Evolutionary conservation across 2,797 vertebrate genomes (phyloP), one percentile per base, ranked within the genome.

Genomic region (Paguma larvata): DNA sequence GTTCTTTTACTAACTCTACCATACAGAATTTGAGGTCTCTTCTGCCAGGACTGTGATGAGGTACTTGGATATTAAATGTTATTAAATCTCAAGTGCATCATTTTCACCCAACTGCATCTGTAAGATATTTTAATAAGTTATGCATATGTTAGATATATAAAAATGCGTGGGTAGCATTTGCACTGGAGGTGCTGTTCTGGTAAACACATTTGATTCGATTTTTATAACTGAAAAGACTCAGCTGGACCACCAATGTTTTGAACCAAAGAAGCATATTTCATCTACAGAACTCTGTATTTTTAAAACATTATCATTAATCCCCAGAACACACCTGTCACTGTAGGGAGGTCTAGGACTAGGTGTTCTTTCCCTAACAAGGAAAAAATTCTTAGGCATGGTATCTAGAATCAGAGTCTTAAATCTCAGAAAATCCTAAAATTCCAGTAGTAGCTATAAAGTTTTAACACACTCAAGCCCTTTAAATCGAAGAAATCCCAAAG

Each of bases 21-120:
- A 84, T 89, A 84, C 15, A 93, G 53, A 93, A 89, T 70, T 15
- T 34, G 41, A 80, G 62, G 12, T 27, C 73, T 90, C 91, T 93
- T 38, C 53, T 77, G 70, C 41, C 67, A 95, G 38, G 44, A 48
- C 79, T 78, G 23, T 94, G 93, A 96, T 93, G 27, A 95, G 96
- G 67, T 41, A 89, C 23, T 91, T 78, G 85, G 85, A 97, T 96
- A 97, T 92, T 97, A 98, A 92, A 91, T 72, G 48, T 77, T 97
- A 97, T 63, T 92, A 97, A 84, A 94, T 95, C 95, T 73, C 95
- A 84, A 95, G 41, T 46, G 56, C 34, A 86, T 93, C 25, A 10
- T 90, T 94, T 86, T 97, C 62, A 87, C 41, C 59, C 75, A 51
- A 70, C 78, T 85, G 79, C 25, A 82, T 92, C 83, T 89, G 3